Conservation (phyloP, 53 echinoderm and acorn worm genomes). For the Paracentrotus lividus region DNA sequence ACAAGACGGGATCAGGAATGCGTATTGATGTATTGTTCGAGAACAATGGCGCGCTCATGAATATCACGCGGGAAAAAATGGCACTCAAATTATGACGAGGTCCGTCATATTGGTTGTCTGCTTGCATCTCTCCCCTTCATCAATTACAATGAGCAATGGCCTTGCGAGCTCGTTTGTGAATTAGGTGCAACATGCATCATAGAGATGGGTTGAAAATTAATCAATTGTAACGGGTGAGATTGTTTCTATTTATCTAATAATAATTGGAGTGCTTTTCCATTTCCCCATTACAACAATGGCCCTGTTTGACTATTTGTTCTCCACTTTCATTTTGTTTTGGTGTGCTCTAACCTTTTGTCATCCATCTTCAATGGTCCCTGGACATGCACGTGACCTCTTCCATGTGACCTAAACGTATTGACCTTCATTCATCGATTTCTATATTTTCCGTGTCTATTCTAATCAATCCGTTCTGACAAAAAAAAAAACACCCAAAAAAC, state of each 20-base stretch:
- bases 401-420: not conserved
- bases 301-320: conserved; percentile 19
- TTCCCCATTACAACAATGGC: conserved; percentile 16
- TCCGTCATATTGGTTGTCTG: not conserved
- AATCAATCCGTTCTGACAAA: not conserved
- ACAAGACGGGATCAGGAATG: not conserved
- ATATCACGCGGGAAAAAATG: conserved; percentile 48
- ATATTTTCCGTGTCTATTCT: not conserved
- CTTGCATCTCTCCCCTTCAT: not conserved
- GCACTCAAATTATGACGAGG: conserved; percentile 37
- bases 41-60: conserved; percentile 43
- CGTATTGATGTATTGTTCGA: conserved; percentile 42
- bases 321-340: not conserved
- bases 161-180: conserved; percentile 48
- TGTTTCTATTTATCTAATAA: conserved; percentile 51
- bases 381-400: not conserved
- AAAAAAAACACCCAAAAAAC: too few species aligned
- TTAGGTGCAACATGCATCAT: conserved; percentile 21
- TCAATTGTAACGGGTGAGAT: conserved; percentile 51
- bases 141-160: conserved; percentile 34
- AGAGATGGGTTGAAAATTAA: conserved; percentile 26
- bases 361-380: not conserved
- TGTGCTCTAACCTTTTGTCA: not conserved
- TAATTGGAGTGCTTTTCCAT: conserved; percentile 24
- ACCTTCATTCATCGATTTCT: not conserved